Evolutionary conservation across 1,140 invertebrate genomes (phyloP).

Genomic region (Apocrypta bakeri): DNA sequence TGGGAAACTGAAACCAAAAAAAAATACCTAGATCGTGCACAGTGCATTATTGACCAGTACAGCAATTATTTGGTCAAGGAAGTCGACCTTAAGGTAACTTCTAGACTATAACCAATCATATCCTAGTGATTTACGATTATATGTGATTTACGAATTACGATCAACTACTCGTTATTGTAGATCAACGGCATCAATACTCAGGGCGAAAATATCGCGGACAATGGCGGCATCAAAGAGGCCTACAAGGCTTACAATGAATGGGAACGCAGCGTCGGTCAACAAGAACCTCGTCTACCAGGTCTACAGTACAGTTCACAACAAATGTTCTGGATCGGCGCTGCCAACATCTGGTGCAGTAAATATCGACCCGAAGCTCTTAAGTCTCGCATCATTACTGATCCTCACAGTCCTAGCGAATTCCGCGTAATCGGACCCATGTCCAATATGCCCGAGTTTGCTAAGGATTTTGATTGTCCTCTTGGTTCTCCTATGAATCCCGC

Average conservation of each 20-base stretch:
- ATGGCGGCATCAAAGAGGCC: slow-evolving; percentile 78
- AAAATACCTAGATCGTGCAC: slow-evolving; percentile 69
- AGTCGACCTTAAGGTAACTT: slow-evolving; percentile 75
- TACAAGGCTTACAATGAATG: slow-evolving; percentile 75
- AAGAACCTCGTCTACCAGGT: slow-evolving; percentile 70
- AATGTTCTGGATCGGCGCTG: slow-evolving; percentile 77
- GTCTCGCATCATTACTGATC: slow-evolving; percentile 80
- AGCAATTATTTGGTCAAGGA: slow-evolving; percentile 78
- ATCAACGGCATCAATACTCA: slow-evolving; percentile 79
- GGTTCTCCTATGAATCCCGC: slow-evolving; percentile 80
- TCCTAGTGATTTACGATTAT: not conserved
- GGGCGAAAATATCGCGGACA: slow-evolving; percentile 81
- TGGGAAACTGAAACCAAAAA: slow-evolving; percentile 68
- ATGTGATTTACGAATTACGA: too few relatives aligned
- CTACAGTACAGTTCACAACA: slow-evolving; percentile 77
- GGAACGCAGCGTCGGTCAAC: slow-evolving; percentile 64
- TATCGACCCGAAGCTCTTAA: slow-evolving; percentile 70
- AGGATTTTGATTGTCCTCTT: slow-evolving; percentile 78
- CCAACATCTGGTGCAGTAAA: slow-evolving; percentile 73
- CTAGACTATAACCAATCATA: not conserved
- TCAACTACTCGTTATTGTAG: slow-evolving; percentile 58
- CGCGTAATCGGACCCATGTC: slow-evolving; percentile 79
- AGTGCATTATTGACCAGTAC: slow-evolving; percentile 84
- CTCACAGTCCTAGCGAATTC: slow-evolving; percentile 85
- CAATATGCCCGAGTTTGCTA: slow-evolving; percentile 79